Evolutionary conservation across 53 echinoderm and acorn worm genomes (phyloP).

Genomic region (Astropecten irregularis): DNA sequence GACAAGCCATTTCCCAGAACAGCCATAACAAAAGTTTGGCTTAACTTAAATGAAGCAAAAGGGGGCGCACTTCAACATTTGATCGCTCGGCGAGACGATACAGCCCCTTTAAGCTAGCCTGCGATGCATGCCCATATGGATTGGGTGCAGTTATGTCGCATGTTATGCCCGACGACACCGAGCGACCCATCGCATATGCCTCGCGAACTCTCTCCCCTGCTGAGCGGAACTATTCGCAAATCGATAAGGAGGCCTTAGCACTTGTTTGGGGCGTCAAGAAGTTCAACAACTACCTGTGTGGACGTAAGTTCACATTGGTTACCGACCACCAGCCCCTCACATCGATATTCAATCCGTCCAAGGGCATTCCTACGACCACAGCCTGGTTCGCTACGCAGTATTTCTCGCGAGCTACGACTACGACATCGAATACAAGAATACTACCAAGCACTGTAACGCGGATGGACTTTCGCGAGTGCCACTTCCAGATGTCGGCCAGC

Average conservation of each 20-base stretch:
- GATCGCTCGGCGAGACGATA: too few species aligned
- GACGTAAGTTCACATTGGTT: slow-evolving; percentile 54
- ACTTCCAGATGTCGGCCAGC: too few species aligned
- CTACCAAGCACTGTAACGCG: slow-evolving; percentile 33
- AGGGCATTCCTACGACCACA: slow-evolving; percentile 14
- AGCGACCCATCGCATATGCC: slow-evolving; percentile 70
- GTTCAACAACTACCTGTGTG: slow-evolving; percentile 59
- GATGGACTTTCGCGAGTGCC: slow-evolving; percentile 47
- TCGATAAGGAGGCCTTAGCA: slow-evolving; percentile 66
- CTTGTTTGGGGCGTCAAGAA: slow-evolving; percentile 63
- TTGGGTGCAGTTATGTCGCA: slow-evolving; percentile 60
- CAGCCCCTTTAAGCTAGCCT: slow-evolving; percentile 47
- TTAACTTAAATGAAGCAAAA: too few species aligned
- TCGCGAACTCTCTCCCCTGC: slow-evolving; percentile 53
- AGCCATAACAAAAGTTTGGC: too few species aligned
- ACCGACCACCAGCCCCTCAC: slow-evolving; percentile 63
- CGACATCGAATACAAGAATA: slow-evolving; percentile 43
- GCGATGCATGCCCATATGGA: slow-evolving; percentile 62
- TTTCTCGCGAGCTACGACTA: slow-evolving; percentile 40
- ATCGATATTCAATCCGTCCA: slow-evolving; percentile 20
- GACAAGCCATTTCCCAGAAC: too few species aligned
- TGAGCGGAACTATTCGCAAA: slow-evolving; percentile 66
- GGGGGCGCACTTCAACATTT: too few species aligned
- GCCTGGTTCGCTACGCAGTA: slow-evolving; percentile 42
- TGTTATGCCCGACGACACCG: slow-evolving; percentile 40